Base-by-base conservation (phyloP, 64 coral and sea anemone species). In the Trachythela sp. region DNA sequence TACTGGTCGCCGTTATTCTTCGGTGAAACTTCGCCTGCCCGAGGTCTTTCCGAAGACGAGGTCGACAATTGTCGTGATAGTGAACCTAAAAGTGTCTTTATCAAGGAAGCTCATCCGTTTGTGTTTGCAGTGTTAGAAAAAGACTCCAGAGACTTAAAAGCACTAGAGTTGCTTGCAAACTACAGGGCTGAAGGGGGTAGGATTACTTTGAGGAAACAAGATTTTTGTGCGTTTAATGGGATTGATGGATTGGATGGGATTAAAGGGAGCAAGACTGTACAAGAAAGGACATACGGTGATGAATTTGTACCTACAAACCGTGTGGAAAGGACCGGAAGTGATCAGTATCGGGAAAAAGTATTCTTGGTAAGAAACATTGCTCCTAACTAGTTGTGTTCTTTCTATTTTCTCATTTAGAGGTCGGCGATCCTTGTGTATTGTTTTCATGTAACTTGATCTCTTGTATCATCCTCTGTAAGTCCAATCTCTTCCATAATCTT, bases 141-240 rank as follows among this genome's bases (percentile, higher is more conserved):
- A 42, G 89, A 90, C 29, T 33, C 40, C 0, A 91, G 29, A 39
- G 87, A 91, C 36, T 85, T 70, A 64, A 77, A 92, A 17, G 84
- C 92, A 20, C 93, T 87, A 86, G 86, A 88, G 0, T 29, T 94
- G 30, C 41, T 99, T 11, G 83, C 93, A 2, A 93, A 94, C 45
- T 99, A 94, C 43, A 75, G 96, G 27, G 93, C 96, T 15, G 93
- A 92, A 51, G 96, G 96, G 35, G 96, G 96, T 52, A 94, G 89
- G 48, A 93, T 99, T 48, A 83, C 89, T 48, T 83, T 95, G 68
- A 40, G 70, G 10, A 13, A 50, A 50, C 24, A 20, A 24, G 20
- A 64, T 64, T 18, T 8, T 64, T 27, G 17, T 20, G 1, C 15
- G 24, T 26, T 22, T 6, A 64, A 64, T 24, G 56, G 26, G 56